These are phyloP conservation scores for Eustalomyia histrio DNA, from an alignment of 2,888 invertebrate genomes.

Conservation along the genomic window DNA sequence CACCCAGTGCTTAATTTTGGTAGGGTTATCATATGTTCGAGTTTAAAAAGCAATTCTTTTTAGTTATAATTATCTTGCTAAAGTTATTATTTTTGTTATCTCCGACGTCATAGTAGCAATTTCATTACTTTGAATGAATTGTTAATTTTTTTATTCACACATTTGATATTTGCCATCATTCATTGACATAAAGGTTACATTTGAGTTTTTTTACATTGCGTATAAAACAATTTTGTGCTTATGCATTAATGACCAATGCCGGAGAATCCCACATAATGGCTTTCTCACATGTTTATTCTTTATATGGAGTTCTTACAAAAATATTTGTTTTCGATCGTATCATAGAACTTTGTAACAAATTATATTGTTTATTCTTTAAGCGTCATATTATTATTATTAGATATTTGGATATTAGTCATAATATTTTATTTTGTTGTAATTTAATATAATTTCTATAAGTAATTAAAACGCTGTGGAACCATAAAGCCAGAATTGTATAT, in stretches of 20 bases:
- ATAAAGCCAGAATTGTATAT: too few relatives aligned
- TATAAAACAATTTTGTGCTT: not conserved
- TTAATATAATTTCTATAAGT: too few relatives aligned
- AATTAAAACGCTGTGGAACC: too few relatives aligned
- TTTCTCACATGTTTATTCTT: not conserved
- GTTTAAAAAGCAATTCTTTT: not conserved
- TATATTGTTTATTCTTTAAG: not conserved
- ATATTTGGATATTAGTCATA: not conserved
- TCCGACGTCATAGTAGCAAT: slow-evolving; percentile 40
- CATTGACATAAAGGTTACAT: slow-evolving; percentile 52
- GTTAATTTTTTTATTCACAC: not conserved
- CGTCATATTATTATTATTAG: too few relatives aligned
- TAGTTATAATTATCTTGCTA: not conserved
- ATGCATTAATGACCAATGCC: not conserved
- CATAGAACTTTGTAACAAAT: not conserved
- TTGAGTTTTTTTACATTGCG: slow-evolving; percentile 3
- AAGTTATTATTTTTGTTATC: slow-evolving; percentile 18
- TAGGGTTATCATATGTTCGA: not conserved
- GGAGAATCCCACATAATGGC: not conserved
- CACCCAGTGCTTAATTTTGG: not conserved
- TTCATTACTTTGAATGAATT: slow-evolving; percentile 16
- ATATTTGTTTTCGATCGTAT: not conserved
- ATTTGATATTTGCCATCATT: slow-evolving; percentile 33
- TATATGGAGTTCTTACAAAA: not conserved
- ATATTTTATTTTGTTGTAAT: not conserved